A percentile compares a stretch with the other conserved stretches of the same genome.
Conservation (phyloP, 2,888 invertebrate genomes). For the Poecilobothrus nobilitatus region DNA sequence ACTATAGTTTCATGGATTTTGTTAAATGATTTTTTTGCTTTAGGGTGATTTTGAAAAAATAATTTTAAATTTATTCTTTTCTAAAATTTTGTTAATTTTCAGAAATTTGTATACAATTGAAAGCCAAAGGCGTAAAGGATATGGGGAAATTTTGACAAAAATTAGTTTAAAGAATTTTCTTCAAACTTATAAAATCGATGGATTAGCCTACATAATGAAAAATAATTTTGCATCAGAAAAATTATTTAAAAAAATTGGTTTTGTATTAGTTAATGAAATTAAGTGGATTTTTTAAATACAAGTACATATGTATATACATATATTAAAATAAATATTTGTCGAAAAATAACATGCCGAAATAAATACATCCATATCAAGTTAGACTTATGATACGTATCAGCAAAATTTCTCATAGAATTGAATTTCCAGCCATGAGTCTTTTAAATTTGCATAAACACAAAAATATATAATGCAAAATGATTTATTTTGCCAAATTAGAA, state of each 20-base stretch:
- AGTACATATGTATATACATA: too few species aligned
- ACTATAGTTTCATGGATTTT: slow-evolving; percentile 16
- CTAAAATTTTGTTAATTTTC: slow-evolving; percentile 8
- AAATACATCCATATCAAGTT: too few species aligned
- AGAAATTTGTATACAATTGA: slow-evolving; percentile 8
- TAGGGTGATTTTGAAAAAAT: slow-evolving; percentile 11
- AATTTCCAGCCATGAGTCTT: too few species aligned
- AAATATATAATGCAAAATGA: too few species aligned
- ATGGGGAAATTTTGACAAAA: slow-evolving; percentile 14
- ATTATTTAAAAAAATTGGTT: slow-evolving; percentile 11
- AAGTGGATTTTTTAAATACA: too few species aligned
- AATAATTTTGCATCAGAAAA: slow-evolving; percentile 12
- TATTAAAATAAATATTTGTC: too few species aligned
- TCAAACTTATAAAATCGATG: slow-evolving; percentile 9
- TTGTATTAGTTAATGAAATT: neutral
- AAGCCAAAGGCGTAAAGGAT: slow-evolving; percentile 13
- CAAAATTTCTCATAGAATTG: too few species aligned
- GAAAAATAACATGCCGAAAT: too few species aligned
- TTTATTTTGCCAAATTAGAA: too few species aligned
- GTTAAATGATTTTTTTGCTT: slow-evolving; percentile 14
- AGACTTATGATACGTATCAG: too few species aligned
- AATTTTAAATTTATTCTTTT: neutral
- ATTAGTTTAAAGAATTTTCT: slow-evolving; percentile 12
- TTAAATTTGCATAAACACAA: too few species aligned
- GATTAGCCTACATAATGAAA: slow-evolving; percentile 8